Base-by-base conservation (phyloP, 2,797 vertebrate genomes). In the Alfaro cultratus region DNA sequence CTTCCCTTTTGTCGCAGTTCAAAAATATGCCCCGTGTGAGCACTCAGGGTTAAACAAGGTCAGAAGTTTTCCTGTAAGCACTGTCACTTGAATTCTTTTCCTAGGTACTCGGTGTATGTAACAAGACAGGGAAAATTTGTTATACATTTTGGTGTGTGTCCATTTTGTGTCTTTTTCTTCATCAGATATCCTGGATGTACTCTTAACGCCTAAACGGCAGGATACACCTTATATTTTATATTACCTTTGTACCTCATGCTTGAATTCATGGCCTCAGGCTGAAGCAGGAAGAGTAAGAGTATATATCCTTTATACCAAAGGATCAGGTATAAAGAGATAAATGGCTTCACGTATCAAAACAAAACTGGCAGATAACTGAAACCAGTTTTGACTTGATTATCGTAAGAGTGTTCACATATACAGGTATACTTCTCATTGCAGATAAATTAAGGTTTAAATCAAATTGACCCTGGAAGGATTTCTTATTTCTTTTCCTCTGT, bases 1-100 rank as follows among this genome's bases (percentile, higher is more conserved):
- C 84, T 49, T 90, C 80, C 86, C 87, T 90, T 90, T 91, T 45
- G 92, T 91, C 85, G 88, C 92, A 93, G 90, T 93, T 94, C 88
- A 92, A 89, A 92, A 83, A 90, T 87, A 85, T 89, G 80, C 79
- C 84, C 82, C 77, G 80, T 86, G 81, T 86, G 82, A 86, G 87
- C 89, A 88, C 91, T 92, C 84, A 88, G 88, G 85, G 91, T 91
- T 91, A 87, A 93, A 94, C 94, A 93, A 94, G 93, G 93, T 91
- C 91, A 91, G 34, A 85, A 83, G 82, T 86, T 77, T 70, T 89
- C 81, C 86, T 81, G 81, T 79, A 84, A 88, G 82, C 62, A 6
- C 70, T 82, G 82, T 81, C 34, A 76, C 90, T 85, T 82, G 79
- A 84, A 78, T 86, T 77, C 73, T 73, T 71, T 72, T 78, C 82